Percentiles rank a stretch among this genome's conserved stretches.
These are phyloP conservation scores for Cranoglanis bouderius DNA, from an alignment of 2,113 vertebrate species.

Conservation along the genomic window DNA sequence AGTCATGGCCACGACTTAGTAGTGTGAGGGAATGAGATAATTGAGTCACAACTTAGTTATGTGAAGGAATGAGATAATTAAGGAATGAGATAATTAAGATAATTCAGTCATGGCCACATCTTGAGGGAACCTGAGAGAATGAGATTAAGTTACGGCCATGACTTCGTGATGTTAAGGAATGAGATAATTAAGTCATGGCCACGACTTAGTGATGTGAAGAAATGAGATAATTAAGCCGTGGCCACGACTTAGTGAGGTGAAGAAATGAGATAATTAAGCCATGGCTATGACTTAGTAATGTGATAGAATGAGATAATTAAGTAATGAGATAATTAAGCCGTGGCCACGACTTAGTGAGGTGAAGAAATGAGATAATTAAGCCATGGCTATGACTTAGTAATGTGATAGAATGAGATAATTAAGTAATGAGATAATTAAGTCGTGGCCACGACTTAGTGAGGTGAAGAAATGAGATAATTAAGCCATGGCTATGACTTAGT, in stretches of 20 bases:
- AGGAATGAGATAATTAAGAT: neutral
- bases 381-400: neutral
- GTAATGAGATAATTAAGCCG: neutral
- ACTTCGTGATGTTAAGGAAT: neutral
- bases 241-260: neutral
- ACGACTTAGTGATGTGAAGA: neutral
- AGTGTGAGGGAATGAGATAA: neutral
- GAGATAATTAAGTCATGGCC: neutral
- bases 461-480: neutral
- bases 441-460: neutral
- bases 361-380: neutral
- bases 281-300: neutral
- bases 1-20: neutral
- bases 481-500: neutral
- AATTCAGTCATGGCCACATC: neutral
- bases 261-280: neutral
- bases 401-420: no score
- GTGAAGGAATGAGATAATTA: neutral
- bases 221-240: neutral
- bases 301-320: neutral
- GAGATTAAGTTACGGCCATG: no score
- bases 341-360: neutral
- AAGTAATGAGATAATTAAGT: neutral
- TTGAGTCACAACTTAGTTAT: no score
- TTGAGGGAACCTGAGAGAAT: no score